Evolutionary conservation across 2,888 invertebrate species (phyloP).

Genomic region (Aromia moschata): DNA sequence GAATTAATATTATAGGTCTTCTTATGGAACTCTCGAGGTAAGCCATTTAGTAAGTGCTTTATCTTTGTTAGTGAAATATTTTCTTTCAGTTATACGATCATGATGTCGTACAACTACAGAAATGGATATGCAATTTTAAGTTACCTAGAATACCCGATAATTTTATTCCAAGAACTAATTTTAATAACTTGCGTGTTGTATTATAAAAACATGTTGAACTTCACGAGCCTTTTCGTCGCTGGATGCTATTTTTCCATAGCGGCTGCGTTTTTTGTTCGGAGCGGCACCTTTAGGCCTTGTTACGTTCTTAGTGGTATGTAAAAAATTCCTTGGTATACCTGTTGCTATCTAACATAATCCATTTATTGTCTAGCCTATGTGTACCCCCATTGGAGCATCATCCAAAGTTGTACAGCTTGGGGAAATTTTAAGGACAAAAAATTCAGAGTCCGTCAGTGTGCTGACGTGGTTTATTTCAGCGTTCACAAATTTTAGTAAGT

Average conservation of each 20-base stretch:
- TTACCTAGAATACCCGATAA: constrained; percentile 86
- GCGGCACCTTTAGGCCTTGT: constrained; percentile 66
- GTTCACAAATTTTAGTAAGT: constrained; percentile 82
- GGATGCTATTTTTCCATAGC: constrained; percentile 63
- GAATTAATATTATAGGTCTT: constrained; percentile 73
- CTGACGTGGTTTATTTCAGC: constrained; percentile 85
- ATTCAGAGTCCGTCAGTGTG: constrained; percentile 80
- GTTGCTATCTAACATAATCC: neutral
- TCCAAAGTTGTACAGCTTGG: constrained; percentile 83
- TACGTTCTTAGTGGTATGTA: constrained; percentile 73
- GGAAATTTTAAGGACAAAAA: constrained; percentile 75
- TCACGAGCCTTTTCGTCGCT: constrained; percentile 57
- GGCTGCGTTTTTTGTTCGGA: constrained; percentile 62
- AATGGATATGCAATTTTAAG: constrained; percentile 78
- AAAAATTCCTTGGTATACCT: neutral
- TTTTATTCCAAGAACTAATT: constrained; percentile 78
- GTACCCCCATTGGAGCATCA: constrained; percentile 83
- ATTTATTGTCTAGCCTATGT: constrained; percentile 68
- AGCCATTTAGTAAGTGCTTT: constrained; percentile 15
- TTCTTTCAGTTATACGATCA: constrained; percentile 78
- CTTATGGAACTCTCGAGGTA: constrained; percentile 77
- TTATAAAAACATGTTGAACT: constrained; percentile 70
- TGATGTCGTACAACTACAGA: constrained; percentile 81
- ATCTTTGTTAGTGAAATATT: constrained; percentile 23
- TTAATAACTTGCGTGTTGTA: constrained; percentile 77